A percentile compares a stretch with the other conserved stretches of the same genome.
phyloP scores from a whole-genome alignment of 2,113 vertebrate genomes.

The Vireo altiloquus region DNA sequence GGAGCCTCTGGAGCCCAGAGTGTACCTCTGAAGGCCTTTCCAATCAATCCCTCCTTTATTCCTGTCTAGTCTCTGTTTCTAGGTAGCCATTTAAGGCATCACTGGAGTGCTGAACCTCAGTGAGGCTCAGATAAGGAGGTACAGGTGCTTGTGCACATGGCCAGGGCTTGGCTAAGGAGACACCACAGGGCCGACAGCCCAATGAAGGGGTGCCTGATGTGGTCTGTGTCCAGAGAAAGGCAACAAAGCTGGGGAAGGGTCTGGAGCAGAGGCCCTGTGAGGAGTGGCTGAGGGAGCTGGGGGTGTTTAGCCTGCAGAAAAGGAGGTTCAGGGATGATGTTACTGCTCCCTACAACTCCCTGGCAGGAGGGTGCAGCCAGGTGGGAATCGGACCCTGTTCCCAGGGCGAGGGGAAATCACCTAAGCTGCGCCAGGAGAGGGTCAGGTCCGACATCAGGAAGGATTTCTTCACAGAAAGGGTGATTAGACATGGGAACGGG shows the following conservation, averaged over 20 bases:
- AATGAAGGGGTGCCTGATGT: accelerated
- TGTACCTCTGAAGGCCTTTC: too few relatives aligned
- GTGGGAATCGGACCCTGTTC: too few relatives aligned
- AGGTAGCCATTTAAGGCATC: too few relatives aligned
- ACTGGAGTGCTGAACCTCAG: accelerated
- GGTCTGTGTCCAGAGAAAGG: neutral
- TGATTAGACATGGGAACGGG: neutral
- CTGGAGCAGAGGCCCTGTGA: neutral
- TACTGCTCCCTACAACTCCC: neutral
- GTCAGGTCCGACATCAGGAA: neutral
- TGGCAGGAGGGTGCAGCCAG: neutral
- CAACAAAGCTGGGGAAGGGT: neutral
- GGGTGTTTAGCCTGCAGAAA: neutral
- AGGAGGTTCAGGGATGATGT: neutral
- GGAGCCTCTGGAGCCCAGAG: too few relatives aligned
- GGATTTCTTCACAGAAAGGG: neutral
- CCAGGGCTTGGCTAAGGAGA: neutral
- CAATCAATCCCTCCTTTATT: too few relatives aligned
- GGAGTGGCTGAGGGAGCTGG: neutral
- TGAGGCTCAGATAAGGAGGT: accelerated
- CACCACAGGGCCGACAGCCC: accelerated
- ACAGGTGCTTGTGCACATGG: accelerated
- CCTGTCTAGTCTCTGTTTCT: too few relatives aligned
- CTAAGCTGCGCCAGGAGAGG: accelerated
- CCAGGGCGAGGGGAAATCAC: neutral